Conservation (phyloP, 2,797 vertebrate species). For the Microchirus variegatus region DNA sequence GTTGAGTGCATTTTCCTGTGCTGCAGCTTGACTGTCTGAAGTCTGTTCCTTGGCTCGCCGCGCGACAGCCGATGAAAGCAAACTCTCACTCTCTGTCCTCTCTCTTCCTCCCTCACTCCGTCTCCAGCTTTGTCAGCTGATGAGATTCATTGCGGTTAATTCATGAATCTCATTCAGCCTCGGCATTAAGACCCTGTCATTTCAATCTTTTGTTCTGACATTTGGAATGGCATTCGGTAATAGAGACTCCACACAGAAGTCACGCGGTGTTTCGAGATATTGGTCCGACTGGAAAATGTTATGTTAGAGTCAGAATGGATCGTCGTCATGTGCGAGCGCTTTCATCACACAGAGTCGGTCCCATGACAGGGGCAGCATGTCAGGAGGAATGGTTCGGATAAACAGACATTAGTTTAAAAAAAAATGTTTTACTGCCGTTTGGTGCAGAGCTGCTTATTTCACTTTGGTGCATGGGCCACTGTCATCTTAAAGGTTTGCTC, state of each 20-base stretch:
- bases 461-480: neutral
- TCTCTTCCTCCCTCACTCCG: constrained; percentile 7
- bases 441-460: neutral
- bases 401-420: constrained; percentile 15
- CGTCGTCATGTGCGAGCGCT: constrained; percentile 26
- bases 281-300: constrained; percentile 54
- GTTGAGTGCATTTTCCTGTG: constrained; percentile 53
- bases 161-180: constrained; percentile 63
- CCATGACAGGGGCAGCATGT: constrained; percentile 24
- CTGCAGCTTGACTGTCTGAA: constrained; percentile 65
- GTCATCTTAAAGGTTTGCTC: no score
- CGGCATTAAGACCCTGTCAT: constrained; percentile 59
- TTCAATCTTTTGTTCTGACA: constrained; percentile 60
- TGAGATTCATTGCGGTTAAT: constrained; percentile 62
- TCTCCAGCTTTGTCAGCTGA: constrained; percentile 51
- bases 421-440: constrained; percentile 13
- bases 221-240: constrained; percentile 49
- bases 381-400: constrained; percentile 12
- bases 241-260: constrained; percentile 38
- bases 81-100: neutral
- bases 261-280: constrained; percentile 45
- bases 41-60: constrained; percentile 38
- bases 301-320: constrained; percentile 49
- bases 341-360: constrained; percentile 21
- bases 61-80: constrained; percentile 39